Conservation (phyloP, 2,113 vertebrate species). For the Nibea coibor region DNA sequence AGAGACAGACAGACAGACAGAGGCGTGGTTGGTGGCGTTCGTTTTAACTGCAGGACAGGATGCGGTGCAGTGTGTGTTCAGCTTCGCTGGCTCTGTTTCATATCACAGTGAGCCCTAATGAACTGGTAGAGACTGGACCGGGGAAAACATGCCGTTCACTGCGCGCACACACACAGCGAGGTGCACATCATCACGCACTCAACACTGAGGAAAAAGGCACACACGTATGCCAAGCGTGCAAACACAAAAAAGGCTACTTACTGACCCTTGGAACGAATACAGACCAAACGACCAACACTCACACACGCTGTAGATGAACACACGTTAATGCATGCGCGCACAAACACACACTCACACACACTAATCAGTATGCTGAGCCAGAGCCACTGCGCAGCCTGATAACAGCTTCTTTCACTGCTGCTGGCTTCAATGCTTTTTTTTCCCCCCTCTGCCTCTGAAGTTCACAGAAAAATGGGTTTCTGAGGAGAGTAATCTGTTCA, state of each 20-base stretch:
- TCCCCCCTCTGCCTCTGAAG: slow-evolving; percentile 24
- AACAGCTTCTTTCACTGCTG: slow-evolving; percentile 65
- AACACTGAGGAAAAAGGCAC: not conserved
- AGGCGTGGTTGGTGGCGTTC: slow-evolving; percentile 7
- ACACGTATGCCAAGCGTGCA: not conserved
- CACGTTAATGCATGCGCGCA: slow-evolving; percentile 7
- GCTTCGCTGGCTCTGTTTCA: slow-evolving; percentile 59
- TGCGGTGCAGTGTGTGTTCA: slow-evolving; percentile 42
- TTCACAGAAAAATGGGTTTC: slow-evolving; percentile 41
- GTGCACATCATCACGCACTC: not conserved
- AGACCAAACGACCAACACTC: slow-evolving; percentile 24
- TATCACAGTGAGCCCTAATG: slow-evolving; percentile 50
- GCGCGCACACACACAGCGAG: slow-evolving; percentile 13
- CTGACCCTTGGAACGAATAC: slow-evolving; percentile 7
- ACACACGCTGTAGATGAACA: slow-evolving; percentile 10
- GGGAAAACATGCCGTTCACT: slow-evolving; percentile 42
- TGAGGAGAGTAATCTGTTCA: slow-evolving; percentile 39
- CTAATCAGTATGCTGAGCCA: slow-evolving; percentile 72
- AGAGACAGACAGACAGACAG: slow-evolving; percentile 6
- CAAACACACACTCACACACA: slow-evolving; percentile 25
- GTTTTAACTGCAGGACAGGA: slow-evolving; percentile 53
- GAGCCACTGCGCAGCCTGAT: slow-evolving; percentile 64
- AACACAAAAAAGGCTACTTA: not conserved
- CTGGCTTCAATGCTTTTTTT: slow-evolving; percentile 51
- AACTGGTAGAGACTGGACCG: slow-evolving; percentile 34